These are phyloP conservation scores for Aptenodytes patagonicus DNA, from an alignment of 2,113 vertebrate genomes.

Conservation along the genomic window DNA sequence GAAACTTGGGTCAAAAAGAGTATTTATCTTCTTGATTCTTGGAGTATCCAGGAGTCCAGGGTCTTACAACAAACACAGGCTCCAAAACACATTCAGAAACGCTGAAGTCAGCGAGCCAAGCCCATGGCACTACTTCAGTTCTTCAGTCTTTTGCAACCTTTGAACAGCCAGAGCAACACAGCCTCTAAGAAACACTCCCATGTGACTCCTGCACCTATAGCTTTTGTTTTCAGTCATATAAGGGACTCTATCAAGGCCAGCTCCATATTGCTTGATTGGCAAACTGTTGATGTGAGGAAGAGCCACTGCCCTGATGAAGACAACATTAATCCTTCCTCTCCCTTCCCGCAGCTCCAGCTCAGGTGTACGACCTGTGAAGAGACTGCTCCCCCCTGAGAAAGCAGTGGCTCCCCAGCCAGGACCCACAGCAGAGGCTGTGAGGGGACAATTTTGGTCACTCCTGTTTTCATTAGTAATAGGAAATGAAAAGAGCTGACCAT, in stretches of 20 bases:
- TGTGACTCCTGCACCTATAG: not conserved
- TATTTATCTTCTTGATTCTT: not conserved
- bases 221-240: not conserved
- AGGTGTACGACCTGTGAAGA: not conserved
- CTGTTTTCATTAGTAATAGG: not conserved
- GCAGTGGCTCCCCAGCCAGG: not conserved
- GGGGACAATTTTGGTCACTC: not conserved
- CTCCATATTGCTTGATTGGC: not conserved
- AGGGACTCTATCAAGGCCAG: not conserved
- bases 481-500: not conserved
- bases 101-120: not conserved
- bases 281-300: not conserved
- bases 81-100: not conserved
- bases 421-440: not conserved
- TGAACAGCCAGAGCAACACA: not conserved
- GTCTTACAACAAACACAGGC: not conserved
- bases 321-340: not conserved
- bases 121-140: not conserved
- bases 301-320: not conserved
- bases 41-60: not conserved
- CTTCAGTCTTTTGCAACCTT: not conserved
- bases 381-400: not conserved
- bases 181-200: not conserved
- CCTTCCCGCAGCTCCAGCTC: not conserved
- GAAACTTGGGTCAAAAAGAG: not conserved